phyloP scores from a whole-genome alignment of 1,140 invertebrate genomes.

The Polypedilum vanderplanki region DNA sequence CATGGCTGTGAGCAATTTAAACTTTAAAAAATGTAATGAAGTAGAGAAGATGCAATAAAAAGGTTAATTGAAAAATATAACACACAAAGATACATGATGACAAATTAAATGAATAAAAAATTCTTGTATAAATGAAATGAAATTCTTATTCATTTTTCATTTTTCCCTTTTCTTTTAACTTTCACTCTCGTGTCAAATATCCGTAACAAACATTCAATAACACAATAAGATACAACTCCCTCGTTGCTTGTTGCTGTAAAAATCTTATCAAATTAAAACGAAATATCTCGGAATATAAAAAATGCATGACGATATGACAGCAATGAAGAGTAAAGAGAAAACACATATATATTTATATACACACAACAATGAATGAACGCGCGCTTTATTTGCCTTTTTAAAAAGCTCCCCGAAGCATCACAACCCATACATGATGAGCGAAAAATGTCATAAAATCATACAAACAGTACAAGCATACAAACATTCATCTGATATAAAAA shows the following conservation, averaged over 20 bases:
- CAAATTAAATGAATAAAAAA: too few species aligned
- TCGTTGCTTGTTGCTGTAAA: slow-evolving; percentile 18
- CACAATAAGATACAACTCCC: neutral
- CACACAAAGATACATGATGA: too few species aligned
- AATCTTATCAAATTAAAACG: slow-evolving; percentile 27
- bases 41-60: too few species aligned
- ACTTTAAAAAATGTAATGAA: too few species aligned
- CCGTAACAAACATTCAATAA: slow-evolving; percentile 1
- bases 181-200: neutral
- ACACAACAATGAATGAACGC: neutral
- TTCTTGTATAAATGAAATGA: slow-evolving; percentile 9
- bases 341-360: too few species aligned
- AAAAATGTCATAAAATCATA: slow-evolving; percentile 28
- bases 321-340: neutral
- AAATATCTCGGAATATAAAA: slow-evolving; percentile 15
- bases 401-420: slow-evolving; percentile 24
- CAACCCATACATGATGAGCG: slow-evolving; percentile 15
- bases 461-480: slow-evolving; percentile 23
- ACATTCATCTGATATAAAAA: slow-evolving; percentile 23
- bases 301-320: slow-evolving; percentile 14
- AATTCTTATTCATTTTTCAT: neutral
- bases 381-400: slow-evolving; percentile 22
- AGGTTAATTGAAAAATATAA: too few species aligned
- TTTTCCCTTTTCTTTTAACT: neutral
- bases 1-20: too few species aligned